Evolutionary conservation across 1,140 invertebrate species (phyloP).

Genomic region (Pogonomyrmex californicus): DNA sequence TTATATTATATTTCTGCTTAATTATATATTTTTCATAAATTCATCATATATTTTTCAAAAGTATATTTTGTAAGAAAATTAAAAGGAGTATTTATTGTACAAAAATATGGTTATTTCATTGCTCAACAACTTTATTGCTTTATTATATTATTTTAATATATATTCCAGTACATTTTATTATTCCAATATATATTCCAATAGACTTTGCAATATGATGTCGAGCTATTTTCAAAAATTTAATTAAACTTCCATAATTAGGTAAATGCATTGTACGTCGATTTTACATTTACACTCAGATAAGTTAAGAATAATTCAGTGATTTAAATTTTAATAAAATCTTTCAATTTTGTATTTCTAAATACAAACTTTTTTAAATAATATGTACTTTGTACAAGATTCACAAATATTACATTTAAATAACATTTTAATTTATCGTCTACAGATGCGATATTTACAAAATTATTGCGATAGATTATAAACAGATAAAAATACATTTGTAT

Average conservation of each 20-base stretch:
- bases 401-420: slow-evolving; percentile 10
- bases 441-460: not conserved
- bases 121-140: not conserved
- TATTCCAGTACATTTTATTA: not conserved
- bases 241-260: slow-evolving; percentile 8
- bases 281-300: slow-evolving; percentile 1
- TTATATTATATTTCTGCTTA: not conserved
- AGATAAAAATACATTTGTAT: slow-evolving; percentile 13
- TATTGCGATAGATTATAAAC: slow-evolving; percentile 9
- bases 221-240: not conserved
- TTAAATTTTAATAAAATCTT: slow-evolving; percentile 11
- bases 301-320: not conserved
- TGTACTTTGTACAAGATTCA: not conserved
- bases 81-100: not conserved
- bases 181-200: slow-evolving; percentile 13
- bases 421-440: not conserved
- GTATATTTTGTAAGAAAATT: slow-evolving; percentile 15
- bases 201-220: not conserved
- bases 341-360: slow-evolving; percentile 16
- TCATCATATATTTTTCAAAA: not conserved
- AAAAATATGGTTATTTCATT: not conserved
- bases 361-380: not conserved
- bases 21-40: not conserved
- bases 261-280: not conserved
- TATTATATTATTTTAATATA: not conserved